phyloP scores from a whole-genome alignment of 2,797 vertebrate species.

The Malacoctenus gilli region DNA sequence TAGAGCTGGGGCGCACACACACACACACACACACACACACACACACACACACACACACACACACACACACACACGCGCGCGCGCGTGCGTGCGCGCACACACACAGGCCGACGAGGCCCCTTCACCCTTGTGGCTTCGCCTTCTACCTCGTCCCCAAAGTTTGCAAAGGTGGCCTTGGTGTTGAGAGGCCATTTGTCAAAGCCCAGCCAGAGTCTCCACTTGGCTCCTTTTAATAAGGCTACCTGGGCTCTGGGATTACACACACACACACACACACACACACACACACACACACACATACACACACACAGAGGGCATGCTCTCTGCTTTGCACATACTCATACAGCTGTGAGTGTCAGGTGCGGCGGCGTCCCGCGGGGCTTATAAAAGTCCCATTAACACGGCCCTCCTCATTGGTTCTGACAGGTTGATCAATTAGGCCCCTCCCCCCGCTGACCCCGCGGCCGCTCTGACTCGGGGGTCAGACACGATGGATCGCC shows the following conservation, averaged over 20 bases:
- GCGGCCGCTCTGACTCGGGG: conserved; percentile 85
- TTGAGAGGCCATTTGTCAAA: conserved; percentile 86
- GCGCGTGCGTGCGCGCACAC: conserved; percentile 25
- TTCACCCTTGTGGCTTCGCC: conserved; percentile 67
- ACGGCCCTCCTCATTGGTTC: conserved; percentile 92
- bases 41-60: conserved; percentile 29
- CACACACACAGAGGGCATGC: conserved; percentile 5
- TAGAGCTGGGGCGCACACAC: conserved; percentile 60
- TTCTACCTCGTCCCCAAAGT: conserved; percentile 73
- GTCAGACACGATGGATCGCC: conserved; percentile 85
- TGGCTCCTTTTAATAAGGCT: conserved; percentile 91
- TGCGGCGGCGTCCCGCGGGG: conserved; percentile 83
- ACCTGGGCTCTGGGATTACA: conserved; percentile 77
- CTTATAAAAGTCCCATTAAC: conserved; percentile 97
- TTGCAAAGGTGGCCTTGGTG: conserved; percentile 78
- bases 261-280: conserved; percentile 61
- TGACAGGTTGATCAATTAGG: conserved; percentile 98
- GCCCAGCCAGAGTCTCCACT: conserved; percentile 74
- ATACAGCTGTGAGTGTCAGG: conserved; percentile 81
- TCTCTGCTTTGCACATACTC: conserved; percentile 66
- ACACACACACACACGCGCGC: conserved; percentile 33
- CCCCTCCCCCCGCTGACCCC: conserved; percentile 88
- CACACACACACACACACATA: conserved; percentile 27
- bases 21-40: conserved; percentile 34
- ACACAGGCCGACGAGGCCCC: conserved; percentile 39